phyloP scores from a whole-genome alignment of 2,888 invertebrate species.

The Eristalis intricaria region DNA sequence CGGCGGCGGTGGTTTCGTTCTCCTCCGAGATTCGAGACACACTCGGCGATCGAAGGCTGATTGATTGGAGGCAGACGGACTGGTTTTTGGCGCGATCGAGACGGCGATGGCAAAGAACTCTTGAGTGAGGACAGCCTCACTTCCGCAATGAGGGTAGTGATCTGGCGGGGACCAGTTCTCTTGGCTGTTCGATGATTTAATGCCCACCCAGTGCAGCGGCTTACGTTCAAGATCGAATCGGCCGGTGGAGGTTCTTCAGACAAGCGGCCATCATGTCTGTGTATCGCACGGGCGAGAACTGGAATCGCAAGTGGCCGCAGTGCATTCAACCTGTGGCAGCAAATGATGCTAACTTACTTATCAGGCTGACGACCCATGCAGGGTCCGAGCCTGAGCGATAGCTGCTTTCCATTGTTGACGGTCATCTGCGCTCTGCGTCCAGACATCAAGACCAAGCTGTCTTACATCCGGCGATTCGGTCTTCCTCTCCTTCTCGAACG shows the following conservation, averaged over 20 bases:
- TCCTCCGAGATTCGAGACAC: not conserved
- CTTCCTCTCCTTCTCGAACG: no score
- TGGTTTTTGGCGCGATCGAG: not conserved
- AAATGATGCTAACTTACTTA: no score
- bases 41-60: slow-evolving; percentile 20
- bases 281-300: not conserved
- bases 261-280: not conserved
- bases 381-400: no score
- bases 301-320: not conserved
- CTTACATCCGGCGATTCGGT: no score
- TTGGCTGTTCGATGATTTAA: not conserved
- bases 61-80: slow-evolving; percentile 11
- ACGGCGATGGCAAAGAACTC: not conserved
- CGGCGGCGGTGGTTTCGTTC: slow-evolving; percentile 31
- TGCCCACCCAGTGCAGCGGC: not conserved
- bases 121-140: not conserved
- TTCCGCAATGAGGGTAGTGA: not conserved
- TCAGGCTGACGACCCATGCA: no score
- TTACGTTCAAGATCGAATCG: not conserved
- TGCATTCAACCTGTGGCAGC: not conserved
- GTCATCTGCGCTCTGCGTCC: no score
- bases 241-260: not conserved
- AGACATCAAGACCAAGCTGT: no score
- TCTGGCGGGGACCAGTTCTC: not conserved
- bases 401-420: no score